Percentiles rank a stretch among this genome's conserved stretches.
phyloP scores from a whole-genome alignment of 2,797 vertebrate genomes.

The Bovichtus variegatus region DNA sequence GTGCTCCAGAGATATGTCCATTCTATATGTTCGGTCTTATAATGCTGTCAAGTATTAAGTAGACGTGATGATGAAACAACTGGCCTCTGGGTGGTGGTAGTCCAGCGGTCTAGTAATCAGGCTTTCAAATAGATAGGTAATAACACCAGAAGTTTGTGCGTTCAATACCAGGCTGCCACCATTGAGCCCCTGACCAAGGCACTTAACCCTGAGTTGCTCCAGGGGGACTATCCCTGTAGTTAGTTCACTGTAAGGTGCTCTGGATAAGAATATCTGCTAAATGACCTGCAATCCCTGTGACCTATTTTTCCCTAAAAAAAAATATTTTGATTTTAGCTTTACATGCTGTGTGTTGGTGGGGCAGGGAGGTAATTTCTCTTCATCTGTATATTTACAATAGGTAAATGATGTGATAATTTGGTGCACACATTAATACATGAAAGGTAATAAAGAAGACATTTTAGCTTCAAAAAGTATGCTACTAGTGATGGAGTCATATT shows the following conservation, averaged over 20 bases:
- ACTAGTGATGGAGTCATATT: background rate
- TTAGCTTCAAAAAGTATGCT: background rate
- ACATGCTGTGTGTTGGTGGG: background rate
- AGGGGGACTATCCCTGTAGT: too few relatives aligned
- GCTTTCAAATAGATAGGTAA: too few relatives aligned
- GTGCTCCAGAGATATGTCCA: constrained; percentile 9
- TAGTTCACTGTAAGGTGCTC: too few relatives aligned
- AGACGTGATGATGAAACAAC: constrained; percentile 43
- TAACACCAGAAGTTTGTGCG: too few relatives aligned
- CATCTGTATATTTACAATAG: background rate
- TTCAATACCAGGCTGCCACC: too few relatives aligned
- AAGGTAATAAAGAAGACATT: background rate
- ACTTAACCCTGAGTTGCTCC: too few relatives aligned
- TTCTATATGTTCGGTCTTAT: constrained; percentile 24
- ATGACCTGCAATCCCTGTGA: too few relatives aligned
- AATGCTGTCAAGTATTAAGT: constrained; percentile 25
- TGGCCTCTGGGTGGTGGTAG: too few relatives aligned
- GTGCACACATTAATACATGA: background rate
- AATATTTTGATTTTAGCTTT: background rate
- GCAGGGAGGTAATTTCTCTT: background rate
- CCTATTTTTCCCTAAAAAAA: background rate
- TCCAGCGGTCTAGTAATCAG: too few relatives aligned
- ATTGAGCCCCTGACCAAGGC: too few relatives aligned
- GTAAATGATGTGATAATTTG: background rate
- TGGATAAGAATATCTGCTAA: too few relatives aligned